phyloP scores from a whole-genome alignment of 2,888 invertebrate species.

The Coenonympha arcania region DNA sequence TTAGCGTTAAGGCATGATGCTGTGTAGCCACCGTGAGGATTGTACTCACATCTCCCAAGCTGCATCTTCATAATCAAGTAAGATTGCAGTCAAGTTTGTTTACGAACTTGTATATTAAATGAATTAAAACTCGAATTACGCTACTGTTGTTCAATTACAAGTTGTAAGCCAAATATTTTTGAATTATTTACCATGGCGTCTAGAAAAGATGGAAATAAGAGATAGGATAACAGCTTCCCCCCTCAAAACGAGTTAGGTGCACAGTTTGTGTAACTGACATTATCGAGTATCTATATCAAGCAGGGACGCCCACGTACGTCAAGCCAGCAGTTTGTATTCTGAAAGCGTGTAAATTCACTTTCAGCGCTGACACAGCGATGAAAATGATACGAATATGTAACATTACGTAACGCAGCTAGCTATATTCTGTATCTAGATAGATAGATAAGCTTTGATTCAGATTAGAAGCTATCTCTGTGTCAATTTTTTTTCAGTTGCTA shows the following conservation, averaged over 20 bases:
- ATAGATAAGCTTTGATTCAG: too few relatives aligned
- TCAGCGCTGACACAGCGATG: neutral
- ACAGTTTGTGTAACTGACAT: slow-evolving; percentile 1
- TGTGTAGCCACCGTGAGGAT: too few relatives aligned
- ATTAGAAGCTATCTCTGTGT: too few relatives aligned
- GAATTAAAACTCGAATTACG: too few relatives aligned
- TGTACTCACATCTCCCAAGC: too few relatives aligned
- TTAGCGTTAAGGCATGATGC: too few relatives aligned
- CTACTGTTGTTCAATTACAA: too few relatives aligned
- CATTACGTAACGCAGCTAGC: neutral
- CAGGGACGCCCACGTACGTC: slow-evolving; percentile 8
- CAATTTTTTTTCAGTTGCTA: too few relatives aligned
- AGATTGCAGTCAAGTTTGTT: too few relatives aligned
- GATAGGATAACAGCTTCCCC: neutral
- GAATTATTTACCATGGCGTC: neutral
- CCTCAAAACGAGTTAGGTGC: neutral
- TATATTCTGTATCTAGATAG: too few relatives aligned
- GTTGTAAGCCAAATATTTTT: neutral
- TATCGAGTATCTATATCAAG: slow-evolving; percentile 11
- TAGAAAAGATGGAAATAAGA: neutral
- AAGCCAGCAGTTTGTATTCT: neutral
- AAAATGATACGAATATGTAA: neutral
- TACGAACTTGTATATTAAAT: too few relatives aligned
- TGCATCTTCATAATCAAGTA: too few relatives aligned
- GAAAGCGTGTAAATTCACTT: neutral